phyloP scores from a whole-genome alignment of 2,888 invertebrate genomes.

The Penaeus monodon region DNA sequence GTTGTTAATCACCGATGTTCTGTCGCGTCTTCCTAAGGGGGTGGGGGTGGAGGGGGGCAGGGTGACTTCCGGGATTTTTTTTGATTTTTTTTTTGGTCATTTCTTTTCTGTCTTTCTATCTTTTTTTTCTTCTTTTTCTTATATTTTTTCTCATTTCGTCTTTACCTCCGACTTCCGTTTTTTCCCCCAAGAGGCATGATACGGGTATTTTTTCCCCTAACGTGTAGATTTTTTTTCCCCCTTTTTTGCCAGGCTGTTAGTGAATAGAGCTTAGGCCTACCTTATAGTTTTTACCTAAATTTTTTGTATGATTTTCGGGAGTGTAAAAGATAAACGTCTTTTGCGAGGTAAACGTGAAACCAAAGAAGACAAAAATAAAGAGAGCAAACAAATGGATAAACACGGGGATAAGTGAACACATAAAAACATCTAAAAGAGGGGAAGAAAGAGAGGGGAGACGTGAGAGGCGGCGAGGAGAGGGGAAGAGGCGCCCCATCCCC shows the following conservation, averaged over 20 bases:
- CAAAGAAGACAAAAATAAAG: neutral
- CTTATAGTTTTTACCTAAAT: too few relatives aligned
- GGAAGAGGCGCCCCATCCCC: neutral
- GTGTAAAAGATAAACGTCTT: too few relatives aligned
- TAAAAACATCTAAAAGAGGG: neutral
- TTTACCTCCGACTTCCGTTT: neutral
- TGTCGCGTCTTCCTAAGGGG: neutral
- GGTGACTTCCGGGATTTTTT: neutral
- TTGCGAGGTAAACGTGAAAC: neutral
- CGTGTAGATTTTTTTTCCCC: too few relatives aligned
- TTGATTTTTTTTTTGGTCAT: neutral
- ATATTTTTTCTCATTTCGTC: neutral
- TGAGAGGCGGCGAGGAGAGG: neutral
- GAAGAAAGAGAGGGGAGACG: neutral
- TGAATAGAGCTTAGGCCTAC: too few relatives aligned
- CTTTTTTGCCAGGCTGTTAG: too few relatives aligned
- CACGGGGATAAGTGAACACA: too few relatives aligned
- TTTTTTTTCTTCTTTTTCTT: neutral
- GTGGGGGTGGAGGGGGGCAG: too few relatives aligned
- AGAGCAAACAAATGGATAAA: neutral
- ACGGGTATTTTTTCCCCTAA: too few relatives aligned
- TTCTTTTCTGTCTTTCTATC: neutral
- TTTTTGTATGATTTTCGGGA: too few relatives aligned
- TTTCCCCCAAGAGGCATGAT: neutral
- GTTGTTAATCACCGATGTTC: neutral